Percentiles rank a stretch among this genome's conserved stretches.
Conservation (phyloP, 2,113 vertebrate species). For the Pithys albifrons region DNA sequence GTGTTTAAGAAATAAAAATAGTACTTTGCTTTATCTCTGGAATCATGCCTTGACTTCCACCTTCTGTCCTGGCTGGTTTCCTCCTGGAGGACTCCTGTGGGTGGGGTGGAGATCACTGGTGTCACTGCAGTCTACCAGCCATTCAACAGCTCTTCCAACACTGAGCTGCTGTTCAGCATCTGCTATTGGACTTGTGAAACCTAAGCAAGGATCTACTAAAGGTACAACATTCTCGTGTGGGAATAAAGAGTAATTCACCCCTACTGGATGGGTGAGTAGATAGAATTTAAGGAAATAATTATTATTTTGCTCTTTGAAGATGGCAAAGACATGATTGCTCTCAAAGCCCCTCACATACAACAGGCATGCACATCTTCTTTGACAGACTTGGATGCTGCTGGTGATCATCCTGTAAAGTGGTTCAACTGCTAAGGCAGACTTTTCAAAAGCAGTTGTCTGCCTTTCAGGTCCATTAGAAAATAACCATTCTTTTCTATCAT, state of each 20-base stretch:
- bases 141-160: constrained; percentile 50
- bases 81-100: background rate
- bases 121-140: constrained; percentile 16
- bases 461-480: background rate
- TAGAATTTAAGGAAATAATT: constrained; percentile 59
- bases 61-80: constrained; percentile 39
- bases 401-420: background rate
- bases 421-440: background rate
- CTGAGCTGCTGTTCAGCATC: constrained; percentile 61
- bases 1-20: background rate
- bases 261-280: background rate
- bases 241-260: constrained; percentile 21
- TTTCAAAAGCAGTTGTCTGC: background rate
- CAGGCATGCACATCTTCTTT: constrained; percentile 34
- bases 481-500: background rate
- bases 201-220: constrained; percentile 64
- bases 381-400: background rate
- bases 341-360: constrained; percentile 47
- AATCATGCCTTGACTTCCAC: constrained; percentile 74
- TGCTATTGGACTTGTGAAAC: constrained; percentile 69
- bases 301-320: constrained; percentile 54
- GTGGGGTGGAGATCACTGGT: constrained; percentile 6
- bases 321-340: constrained; percentile 26
- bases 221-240: constrained; percentile 63
- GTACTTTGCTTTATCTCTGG: constrained; percentile 59